phyloP scores from a whole-genome alignment of 2,113 vertebrate genomes.

The Sphyrna mokarran region DNA sequence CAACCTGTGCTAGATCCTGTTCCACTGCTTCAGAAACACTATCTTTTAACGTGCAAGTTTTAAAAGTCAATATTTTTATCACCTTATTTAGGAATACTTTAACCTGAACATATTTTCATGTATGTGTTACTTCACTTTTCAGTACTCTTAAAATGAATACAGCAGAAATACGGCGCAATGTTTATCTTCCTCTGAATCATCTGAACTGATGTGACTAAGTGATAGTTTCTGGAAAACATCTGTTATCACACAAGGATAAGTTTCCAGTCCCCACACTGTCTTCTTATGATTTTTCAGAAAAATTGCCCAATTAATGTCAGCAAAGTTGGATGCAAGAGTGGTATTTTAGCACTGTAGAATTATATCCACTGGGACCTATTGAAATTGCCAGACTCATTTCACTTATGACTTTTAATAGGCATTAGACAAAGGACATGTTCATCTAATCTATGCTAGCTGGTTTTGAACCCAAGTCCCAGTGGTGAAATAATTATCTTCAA shows the following conservation, averaged over 20 bases:
- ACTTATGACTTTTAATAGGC: constrained; percentile 10
- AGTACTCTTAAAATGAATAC: neutral
- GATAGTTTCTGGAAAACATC: neutral
- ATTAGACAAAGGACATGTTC: neutral
- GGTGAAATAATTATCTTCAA: constrained; percentile 20
- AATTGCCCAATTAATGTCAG: constrained; percentile 13
- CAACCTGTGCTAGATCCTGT: neutral
- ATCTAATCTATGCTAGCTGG: neutral
- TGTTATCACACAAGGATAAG: neutral
- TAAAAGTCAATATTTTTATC: neutral
- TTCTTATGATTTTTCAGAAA: neutral
- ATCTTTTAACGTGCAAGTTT: neutral
- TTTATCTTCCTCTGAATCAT: neutral
- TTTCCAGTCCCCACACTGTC: neutral
- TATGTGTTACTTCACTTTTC: neutral
- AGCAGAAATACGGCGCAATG: neutral
- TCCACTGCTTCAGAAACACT: neutral
- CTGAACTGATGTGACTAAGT: neutral
- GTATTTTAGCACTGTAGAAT: neutral
- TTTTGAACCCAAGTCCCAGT: constrained; percentile 12
- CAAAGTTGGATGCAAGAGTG: neutral
- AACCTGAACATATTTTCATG: neutral
- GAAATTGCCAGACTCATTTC: neutral
- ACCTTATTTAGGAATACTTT: neutral
- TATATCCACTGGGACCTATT: neutral